Evolutionary conservation across 2,113 vertebrate species (phyloP), one percentile per base, ranked within the genome.

Genomic region (Syngnathus scovelli): DNA sequence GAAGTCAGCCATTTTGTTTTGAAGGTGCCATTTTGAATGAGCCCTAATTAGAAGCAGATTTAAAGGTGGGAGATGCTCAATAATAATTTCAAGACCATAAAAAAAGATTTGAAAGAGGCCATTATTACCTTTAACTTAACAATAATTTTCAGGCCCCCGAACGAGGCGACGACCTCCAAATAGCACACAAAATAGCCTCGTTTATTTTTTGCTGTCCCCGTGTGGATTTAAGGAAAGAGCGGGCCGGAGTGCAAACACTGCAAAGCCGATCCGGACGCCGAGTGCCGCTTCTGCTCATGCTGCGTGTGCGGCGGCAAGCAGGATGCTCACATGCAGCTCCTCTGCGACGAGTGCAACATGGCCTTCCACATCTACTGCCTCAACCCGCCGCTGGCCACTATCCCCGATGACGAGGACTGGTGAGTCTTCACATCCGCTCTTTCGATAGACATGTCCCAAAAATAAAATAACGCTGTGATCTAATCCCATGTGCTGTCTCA

Each of bases 311-410:
- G 96, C 61, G 96, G 96, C 52, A 99, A 99, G 85, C 96, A 95
- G 79, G 96, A 99, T 48, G 95, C 96, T 72, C 95, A 94, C 85
- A 98, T 96, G 96, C 96, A 98, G 77, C 93, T 99, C 83, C 90
- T 99, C 3, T 99, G 96, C 85, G 96, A 99, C 72, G 96, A 99
- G 88, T 98, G 96, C 87, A 99, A 99, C 87, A 95, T 97, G 96
- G 96, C 96, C 52, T 99, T 96, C 86, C 96, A 99, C 84, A 96
- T 98, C 84, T 98, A 99, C 90, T 99, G 96, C 84, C 90, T 99
- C 88, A 96, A 93, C 84, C 96, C 96, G 27, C 95, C 96, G 4
- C 91, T 99, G 86, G 89, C 92, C 86, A 94, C 94, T 87, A 94
- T 98, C 89, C 96, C 96, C 27, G 96, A 98, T 78, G 96, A 99